Evolutionary conservation across 1,140 invertebrate genomes (phyloP).

Genomic region (Brachionus rubens): DNA sequence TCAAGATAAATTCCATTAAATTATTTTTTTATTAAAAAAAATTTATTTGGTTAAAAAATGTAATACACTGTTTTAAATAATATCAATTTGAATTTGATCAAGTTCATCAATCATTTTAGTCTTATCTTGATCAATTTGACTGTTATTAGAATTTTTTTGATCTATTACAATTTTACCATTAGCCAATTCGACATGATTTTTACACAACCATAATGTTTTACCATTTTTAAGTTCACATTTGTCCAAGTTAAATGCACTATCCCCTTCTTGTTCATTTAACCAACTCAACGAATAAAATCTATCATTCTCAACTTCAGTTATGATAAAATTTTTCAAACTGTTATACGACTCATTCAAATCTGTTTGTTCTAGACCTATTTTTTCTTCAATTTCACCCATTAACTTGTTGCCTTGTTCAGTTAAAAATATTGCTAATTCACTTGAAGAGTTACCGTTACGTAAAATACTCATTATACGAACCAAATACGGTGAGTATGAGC

Average conservation of each 20-base stretch:
- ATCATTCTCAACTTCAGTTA: neutral
- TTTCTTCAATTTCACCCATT: constrained; percentile 32
- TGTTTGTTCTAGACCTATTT: neutral
- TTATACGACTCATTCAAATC: neutral
- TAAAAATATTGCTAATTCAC: constrained; percentile 1
- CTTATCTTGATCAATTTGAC: constrained; percentile 17
- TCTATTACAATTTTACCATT: neutral
- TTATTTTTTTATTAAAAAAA: too few relatives aligned
- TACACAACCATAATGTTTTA: constrained; percentile 57
- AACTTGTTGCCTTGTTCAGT: neutral
- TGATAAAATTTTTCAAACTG: constrained; percentile 16
- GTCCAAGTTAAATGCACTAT: neutral
- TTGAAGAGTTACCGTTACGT: neutral
- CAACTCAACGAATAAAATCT: neutral
- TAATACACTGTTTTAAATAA: neutral
- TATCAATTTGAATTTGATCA: neutral
- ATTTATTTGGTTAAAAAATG: too few relatives aligned
- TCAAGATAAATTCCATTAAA: too few relatives aligned
- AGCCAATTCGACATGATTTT: constrained; percentile 48
- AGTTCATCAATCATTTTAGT: neutral
- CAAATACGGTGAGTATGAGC: constrained; percentile 1
- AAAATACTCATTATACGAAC: constrained; percentile 30
- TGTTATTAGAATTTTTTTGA: neutral
- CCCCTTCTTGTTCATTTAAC: neutral
- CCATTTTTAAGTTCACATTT: constrained; percentile 55